A percentile compares a stretch with the other conserved stretches of the same genome.
These are phyloP conservation scores for Polylopha cassiicola DNA, from an alignment of 2,888 invertebrate genomes.

Conservation along the genomic window DNA sequence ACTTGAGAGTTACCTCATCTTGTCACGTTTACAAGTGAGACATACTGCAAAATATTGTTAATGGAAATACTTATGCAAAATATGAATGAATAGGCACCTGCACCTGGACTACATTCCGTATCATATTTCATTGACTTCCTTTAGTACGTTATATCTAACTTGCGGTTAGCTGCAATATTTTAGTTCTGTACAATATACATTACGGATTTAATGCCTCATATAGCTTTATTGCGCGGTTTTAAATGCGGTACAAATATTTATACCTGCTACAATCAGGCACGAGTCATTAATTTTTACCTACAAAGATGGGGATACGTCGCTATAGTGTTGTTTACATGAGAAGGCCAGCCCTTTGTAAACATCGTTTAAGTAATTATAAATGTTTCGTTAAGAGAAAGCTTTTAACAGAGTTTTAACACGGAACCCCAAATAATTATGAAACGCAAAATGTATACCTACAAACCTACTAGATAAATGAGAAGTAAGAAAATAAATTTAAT, in stretches of 20 bases:
- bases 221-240: slow-evolving; percentile 14
- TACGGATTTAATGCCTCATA: slow-evolving; percentile 10
- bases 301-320: slow-evolving; percentile 14
- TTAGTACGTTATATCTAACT: slow-evolving; percentile 1
- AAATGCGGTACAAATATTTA: slow-evolving; percentile 20
- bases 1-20: slow-evolving; percentile 4
- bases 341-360: slow-evolving; percentile 35
- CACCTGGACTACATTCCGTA: no score
- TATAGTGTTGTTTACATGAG: slow-evolving; percentile 21
- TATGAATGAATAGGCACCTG: slow-evolving; percentile 17
- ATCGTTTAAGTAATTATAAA: slow-evolving; percentile 34
- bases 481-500: no score
- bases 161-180: slow-evolving; percentile 4
- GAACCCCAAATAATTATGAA: no score
- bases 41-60: no score
- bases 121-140: slow-evolving; percentile 12
- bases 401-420: slow-evolving; percentile 16
- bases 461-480: no score
- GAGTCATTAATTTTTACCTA: slow-evolving; percentile 12
- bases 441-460: no score
- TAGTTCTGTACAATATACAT: no score
- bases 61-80: slow-evolving; percentile 8
- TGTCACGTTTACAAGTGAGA: slow-evolving; percentile 4
- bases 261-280: slow-evolving; percentile 15
- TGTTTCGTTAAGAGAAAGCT: slow-evolving; percentile 16